phyloP scores from a whole-genome alignment of 2,113 vertebrate species.

The Epinephelus lanceolatus region DNA sequence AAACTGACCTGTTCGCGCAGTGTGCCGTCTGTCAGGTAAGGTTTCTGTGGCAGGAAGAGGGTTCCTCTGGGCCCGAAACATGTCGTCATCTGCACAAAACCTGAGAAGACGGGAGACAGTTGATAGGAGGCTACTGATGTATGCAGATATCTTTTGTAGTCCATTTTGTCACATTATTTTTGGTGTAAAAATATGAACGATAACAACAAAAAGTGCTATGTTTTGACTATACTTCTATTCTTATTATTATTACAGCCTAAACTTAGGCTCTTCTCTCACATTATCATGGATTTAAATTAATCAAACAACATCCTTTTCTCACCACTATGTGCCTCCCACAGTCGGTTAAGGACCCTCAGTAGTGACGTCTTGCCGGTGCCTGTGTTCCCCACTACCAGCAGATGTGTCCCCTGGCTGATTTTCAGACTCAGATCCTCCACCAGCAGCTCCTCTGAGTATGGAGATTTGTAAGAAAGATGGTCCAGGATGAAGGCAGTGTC shows the following conservation, averaged over 20 bases:
- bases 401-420: conserved; percentile 88
- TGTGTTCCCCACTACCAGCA: conserved; percentile 95
- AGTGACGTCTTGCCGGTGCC: conserved; percentile 97
- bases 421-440: conserved; percentile 92
- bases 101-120: conserved; percentile 71
- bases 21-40: conserved; percentile 95
- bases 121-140: no score
- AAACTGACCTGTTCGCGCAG: conserved; percentile 92
- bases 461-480: conserved; percentile 86
- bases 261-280: no score
- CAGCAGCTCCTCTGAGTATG: conserved; percentile 88
- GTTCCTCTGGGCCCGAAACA: conserved; percentile 95
- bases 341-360: conserved; percentile 90
- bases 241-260: no score
- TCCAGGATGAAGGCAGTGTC: conserved; percentile 91
- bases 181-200: no score
- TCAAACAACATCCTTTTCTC: conserved; percentile 56
- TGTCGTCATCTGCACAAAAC: conserved; percentile 89
- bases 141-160: no score
- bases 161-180: no score
- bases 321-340: conserved; percentile 91
- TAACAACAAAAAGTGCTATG: no score
- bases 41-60: conserved; percentile 94
- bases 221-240: no score
- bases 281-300: no score